These are phyloP conservation scores for Drosophila tropicalis DNA, from an alignment of 1,140 invertebrate genomes.

Conservation along the genomic window DNA sequence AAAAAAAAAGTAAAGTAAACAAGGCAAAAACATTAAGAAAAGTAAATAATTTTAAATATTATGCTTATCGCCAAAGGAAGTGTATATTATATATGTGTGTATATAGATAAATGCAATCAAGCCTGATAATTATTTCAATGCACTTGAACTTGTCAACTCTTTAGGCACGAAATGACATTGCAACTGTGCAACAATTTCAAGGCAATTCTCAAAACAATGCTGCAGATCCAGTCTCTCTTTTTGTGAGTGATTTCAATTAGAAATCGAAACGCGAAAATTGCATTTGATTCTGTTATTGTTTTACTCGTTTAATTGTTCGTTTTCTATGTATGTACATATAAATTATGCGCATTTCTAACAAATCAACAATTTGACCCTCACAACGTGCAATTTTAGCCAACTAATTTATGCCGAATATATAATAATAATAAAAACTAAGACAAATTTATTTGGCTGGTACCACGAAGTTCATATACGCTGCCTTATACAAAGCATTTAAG, in stretches of 20 bases:
- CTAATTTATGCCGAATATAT: constrained; percentile 8
- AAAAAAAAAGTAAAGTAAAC: constrained; percentile 14
- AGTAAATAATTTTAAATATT: constrained; percentile 40
- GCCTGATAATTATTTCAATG: constrained; percentile 10
- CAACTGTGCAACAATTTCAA: constrained; percentile 41
- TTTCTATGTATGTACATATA: constrained; percentile 16
- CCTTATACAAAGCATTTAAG: background rate
- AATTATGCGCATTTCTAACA: constrained; percentile 79
- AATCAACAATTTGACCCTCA: constrained; percentile 42
- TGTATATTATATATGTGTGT: background rate
- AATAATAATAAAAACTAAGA: constrained; percentile 7
- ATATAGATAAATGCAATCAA: background rate
- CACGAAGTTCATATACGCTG: background rate
- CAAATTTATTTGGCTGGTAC: background rate
- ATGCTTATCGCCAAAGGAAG: constrained; percentile 59
- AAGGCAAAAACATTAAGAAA: constrained; percentile 28
- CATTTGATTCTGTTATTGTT: constrained; percentile 29
- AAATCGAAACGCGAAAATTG: constrained; percentile 71
- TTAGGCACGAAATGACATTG: constrained; percentile 54
- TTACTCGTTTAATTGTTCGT: constrained; percentile 25
- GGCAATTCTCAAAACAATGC: constrained; percentile 37
- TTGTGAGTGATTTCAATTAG: constrained; percentile 45
- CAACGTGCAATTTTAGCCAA: constrained; percentile 38
- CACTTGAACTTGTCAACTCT: constrained; percentile 78
- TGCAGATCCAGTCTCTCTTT: constrained; percentile 39